These are phyloP conservation scores for Papilio demoleus DNA, from an alignment of 2,888 invertebrate species.

Conservation along the genomic window DNA sequence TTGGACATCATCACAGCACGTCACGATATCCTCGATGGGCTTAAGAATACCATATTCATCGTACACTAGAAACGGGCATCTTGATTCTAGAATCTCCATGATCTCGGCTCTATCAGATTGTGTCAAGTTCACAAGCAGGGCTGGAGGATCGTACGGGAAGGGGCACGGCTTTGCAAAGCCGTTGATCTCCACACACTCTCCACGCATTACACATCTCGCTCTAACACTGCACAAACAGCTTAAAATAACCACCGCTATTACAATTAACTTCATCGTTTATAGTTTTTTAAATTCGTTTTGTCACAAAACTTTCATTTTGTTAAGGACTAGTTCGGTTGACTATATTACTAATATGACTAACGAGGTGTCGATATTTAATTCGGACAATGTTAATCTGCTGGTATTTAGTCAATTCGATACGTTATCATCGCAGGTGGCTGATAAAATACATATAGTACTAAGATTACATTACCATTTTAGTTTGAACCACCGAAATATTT, in stretches of 20 bases:
- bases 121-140: constrained; percentile 58
- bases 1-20: constrained; percentile 86
- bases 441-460: constrained; percentile 53
- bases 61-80: constrained; percentile 85
- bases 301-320: constrained; percentile 33
- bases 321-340: neutral
- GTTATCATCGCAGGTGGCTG: constrained; percentile 69
- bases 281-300: constrained; percentile 5
- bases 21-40: constrained; percentile 64
- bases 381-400: constrained; percentile 45
- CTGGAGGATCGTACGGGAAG: constrained; percentile 54
- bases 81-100: constrained; percentile 67
- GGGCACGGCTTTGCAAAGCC: constrained; percentile 61
- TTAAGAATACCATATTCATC: constrained; percentile 65
- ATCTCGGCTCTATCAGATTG: constrained; percentile 63
- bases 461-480: constrained; percentile 39
- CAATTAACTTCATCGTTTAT: constrained; percentile 40
- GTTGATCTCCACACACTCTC: constrained; percentile 56
- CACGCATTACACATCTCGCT: constrained; percentile 65
- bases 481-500: constrained; percentile 39
- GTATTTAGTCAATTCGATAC: constrained; percentile 57
- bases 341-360: constrained; percentile 31
- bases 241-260: constrained; percentile 21
- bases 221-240: constrained; percentile 49
- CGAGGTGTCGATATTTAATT: constrained; percentile 48